These are phyloP conservation scores for Gnatocerus cornutus DNA, from an alignment of 2,888 invertebrate genomes.

Conservation along the genomic window DNA sequence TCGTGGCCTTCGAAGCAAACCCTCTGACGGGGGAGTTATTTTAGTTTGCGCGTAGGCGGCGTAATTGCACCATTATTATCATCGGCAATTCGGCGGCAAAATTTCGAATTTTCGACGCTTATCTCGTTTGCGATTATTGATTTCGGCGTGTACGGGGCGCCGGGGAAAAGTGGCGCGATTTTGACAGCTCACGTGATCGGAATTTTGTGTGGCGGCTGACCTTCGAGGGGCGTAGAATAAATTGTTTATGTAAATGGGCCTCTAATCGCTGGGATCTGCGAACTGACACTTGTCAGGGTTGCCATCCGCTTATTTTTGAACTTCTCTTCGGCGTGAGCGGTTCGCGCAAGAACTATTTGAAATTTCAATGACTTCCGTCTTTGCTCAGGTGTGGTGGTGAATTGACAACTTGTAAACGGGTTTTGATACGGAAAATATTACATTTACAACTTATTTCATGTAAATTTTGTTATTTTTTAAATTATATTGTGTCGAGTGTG, in stretches of 20 bases:
- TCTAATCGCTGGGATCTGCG: conserved; percentile 1
- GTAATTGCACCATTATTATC: conserved; percentile 3
- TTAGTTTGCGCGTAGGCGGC: conserved; percentile 13
- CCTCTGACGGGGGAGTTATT: conserved; percentile 15
- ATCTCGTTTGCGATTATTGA: conserved; percentile 29
- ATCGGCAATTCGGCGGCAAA: background rate
- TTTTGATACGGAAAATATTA: background rate
- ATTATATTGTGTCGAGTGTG: background rate
- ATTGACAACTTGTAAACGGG: background rate
- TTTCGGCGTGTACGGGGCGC: conserved; percentile 31
- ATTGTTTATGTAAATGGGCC: conserved; percentile 39
- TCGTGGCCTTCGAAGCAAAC: conserved; percentile 3
- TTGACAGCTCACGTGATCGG: conserved; percentile 41
- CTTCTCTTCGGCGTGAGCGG: background rate
- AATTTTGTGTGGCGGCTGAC: conserved; percentile 31
- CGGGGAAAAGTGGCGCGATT: conserved; percentile 34
- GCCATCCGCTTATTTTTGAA: background rate
- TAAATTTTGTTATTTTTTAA: background rate
- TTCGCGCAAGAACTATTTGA: background rate
- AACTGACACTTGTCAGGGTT: conserved; percentile 15
- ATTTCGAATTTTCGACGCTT: conserved; percentile 7
- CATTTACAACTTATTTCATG: background rate
- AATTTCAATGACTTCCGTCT: conserved; percentile 2
- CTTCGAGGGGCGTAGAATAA: conserved; percentile 17
- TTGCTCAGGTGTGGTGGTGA: conserved; percentile 4